Evolutionary conservation across 2,113 vertebrate genomes (phyloP).

Genomic region (Corythaixoides concolor): DNA sequence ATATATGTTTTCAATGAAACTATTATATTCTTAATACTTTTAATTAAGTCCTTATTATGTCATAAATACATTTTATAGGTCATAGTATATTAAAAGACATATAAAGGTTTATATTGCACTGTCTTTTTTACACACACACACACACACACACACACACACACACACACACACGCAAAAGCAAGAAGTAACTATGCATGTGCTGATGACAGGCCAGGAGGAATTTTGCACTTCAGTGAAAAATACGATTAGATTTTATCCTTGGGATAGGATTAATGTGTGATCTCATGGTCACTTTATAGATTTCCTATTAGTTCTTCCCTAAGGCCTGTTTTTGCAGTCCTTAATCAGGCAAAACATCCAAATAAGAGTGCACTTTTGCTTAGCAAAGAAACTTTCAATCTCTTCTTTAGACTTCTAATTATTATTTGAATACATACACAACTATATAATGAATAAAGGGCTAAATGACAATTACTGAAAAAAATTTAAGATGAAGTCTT

Average conservation of each 20-base stretch:
- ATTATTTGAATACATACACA: neutral
- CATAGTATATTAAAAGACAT: neutral
- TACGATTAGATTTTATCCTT: constrained; percentile 23
- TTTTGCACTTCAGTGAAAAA: constrained; percentile 21
- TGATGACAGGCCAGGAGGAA: neutral
- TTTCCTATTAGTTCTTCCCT: neutral
- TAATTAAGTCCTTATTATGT: neutral
- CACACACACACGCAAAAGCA: too few species aligned
- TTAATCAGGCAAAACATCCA: neutral
- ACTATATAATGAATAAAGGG: constrained; percentile 18
- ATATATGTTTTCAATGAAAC: neutral
- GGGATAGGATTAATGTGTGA: constrained; percentile 9
- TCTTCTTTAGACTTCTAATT: neutral
- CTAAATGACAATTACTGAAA: neutral
- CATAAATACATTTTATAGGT: neutral
- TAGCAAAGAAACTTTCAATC: neutral
- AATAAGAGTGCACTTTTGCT: neutral
- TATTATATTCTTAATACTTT: neutral
- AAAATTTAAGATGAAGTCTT: neutral
- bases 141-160: neutral
- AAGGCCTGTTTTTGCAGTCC: neutral
- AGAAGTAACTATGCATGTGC: neutral
- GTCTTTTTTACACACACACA: neutral
- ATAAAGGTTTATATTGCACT: neutral
- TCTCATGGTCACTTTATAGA: neutral